Evolutionary conservation across 2,888 invertebrate genomes (phyloP), one percentile per base, ranked within the genome.

Genomic region (Allolobophora icterica): DNA sequence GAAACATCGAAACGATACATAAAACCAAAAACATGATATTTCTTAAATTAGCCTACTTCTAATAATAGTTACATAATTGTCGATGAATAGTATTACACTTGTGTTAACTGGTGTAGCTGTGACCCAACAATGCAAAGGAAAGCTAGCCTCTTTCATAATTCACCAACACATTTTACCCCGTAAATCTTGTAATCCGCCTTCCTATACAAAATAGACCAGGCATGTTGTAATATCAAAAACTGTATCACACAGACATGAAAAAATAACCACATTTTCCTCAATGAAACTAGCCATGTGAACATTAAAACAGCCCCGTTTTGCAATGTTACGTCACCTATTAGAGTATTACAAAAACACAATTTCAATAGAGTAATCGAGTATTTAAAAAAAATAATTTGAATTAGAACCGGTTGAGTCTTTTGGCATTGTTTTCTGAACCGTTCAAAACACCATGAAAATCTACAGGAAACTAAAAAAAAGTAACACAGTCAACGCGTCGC

Each of bases 381-480:
- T 71, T 71, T n/a, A 30, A 71, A 8, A 71, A 52, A 71, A n/a
- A 71, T n/a, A 71, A n/a, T 71, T 52, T 71, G 2, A 71, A 71
- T 71, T 1, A 71, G 30, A 71, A 71, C 71, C 1, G 11, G 5
- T n/a, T n/a, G 30, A 71, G 71, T 8, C n/a, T 1, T 1, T 71
- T n/a, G 30, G 71, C 71, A 71, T 71, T 71, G 71, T 71, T 71
- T n/a, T n/a, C n/a, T 71, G 71, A 71, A 71, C 71, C n/a, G n/a
- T 71, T n/a, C 17, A 71, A 52, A n/a, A n/a, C 5, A 30, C n/a
- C n/a, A 71, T 1, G 17, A n/a, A 71, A 71, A n/a, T 71, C 71
- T 1, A 71, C 3, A 71, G n/a, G 71, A 71, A 71, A 52, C 2
- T n/a, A 11, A 11, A n/a, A n/a, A 71, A 71, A 30, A 11, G 0